phyloP scores from a whole-genome alignment of 2,888 invertebrate genomes.

The Tridacna crocea region DNA sequence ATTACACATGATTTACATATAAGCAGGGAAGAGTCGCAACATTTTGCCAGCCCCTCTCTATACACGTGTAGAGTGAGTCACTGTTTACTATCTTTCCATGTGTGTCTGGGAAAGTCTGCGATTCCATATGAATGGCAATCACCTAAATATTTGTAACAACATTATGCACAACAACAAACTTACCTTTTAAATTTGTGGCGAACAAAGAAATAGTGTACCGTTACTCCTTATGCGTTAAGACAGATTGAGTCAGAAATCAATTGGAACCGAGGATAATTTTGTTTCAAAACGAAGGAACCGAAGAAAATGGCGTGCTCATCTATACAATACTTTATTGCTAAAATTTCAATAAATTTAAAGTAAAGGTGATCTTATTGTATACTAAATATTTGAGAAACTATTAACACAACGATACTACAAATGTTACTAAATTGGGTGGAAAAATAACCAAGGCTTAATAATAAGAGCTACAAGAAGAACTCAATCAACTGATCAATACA shows the following conservation, averaged over 20 bases:
- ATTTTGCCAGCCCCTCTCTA: not conserved
- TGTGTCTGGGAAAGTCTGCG: slow-evolving; percentile 20
- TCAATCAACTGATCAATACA: slow-evolving; percentile 50
- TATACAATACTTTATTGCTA: slow-evolving; percentile 15
- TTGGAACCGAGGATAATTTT: slow-evolving; percentile 1
- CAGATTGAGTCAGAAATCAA: slow-evolving; percentile 2
- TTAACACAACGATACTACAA: slow-evolving; percentile 24
- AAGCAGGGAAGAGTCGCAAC: no score
- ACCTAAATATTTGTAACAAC: not conserved
- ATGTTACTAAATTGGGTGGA: slow-evolving; percentile 31
- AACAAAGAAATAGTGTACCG: not conserved
- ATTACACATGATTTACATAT: no score
- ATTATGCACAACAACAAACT: slow-evolving; percentile 10
- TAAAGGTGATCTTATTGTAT: not conserved
- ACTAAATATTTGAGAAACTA: slow-evolving; percentile 6
- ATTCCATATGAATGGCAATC: not conserved
- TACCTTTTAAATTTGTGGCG: slow-evolving; percentile 6
- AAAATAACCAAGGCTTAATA: slow-evolving; percentile 38
- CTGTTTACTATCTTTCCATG: not conserved
- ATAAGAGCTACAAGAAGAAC: slow-evolving; percentile 44
- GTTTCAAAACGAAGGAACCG: slow-evolving; percentile 42
- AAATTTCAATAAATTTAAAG: slow-evolving; percentile 14
- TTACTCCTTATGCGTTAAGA: not conserved
- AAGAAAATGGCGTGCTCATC: slow-evolving; percentile 60
- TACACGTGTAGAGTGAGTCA: slow-evolving; percentile 23